Base-by-base conservation (phyloP, 2,888 invertebrate genomes). In the Cepaea hortensis region DNA sequence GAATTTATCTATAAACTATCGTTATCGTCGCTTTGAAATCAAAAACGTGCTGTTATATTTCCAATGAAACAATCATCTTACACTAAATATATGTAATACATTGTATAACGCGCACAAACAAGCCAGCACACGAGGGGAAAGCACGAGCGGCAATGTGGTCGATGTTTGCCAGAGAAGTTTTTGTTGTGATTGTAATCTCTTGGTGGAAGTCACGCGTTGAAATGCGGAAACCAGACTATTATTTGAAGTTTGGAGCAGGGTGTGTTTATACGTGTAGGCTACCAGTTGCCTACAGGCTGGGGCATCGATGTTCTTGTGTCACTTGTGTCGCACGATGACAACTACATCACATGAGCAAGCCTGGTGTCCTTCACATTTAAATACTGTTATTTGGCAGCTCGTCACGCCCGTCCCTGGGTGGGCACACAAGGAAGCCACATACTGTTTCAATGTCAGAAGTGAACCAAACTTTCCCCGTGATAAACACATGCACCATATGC, bases 231-330 rank as follows among this genome's bases (percentile, higher is more conserved):
- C 1, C 55, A 3, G 4, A 55, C n/a, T 77, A 23, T n/a, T 55
- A 77, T 55, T 55, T 77, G n/a, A 48, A 77, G 23, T n/a, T 77
- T 77, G 9, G 55, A 77, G 23, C 55, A 77, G 77, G 77, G 77
- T 61, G 77, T 77, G 61, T 77, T 77, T 77, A 77, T 61, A 77
- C n/a, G 23, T 61, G 55, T n/a, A 77, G n/a, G 20, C 61, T 15
- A 61, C n/a, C 48, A 61, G 77, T 55, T 61, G 77, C 55, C 77
- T 77, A 77, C n/a, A 61, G 61, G 55, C 46, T 3, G 20, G 4
- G 20, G 6, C 23, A 77, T 77, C 77, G 77, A 77, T 61, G n/a
- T 61, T 11, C 3, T 77, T 20, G 18, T 55, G 77, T 77, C 55
- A 61, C 15, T 55, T 55, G 55, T 55, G 55, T 11, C 7, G 55